Conservation (phyloP, 2,888 invertebrate genomes). For the Parasteatoda lunata region DNA sequence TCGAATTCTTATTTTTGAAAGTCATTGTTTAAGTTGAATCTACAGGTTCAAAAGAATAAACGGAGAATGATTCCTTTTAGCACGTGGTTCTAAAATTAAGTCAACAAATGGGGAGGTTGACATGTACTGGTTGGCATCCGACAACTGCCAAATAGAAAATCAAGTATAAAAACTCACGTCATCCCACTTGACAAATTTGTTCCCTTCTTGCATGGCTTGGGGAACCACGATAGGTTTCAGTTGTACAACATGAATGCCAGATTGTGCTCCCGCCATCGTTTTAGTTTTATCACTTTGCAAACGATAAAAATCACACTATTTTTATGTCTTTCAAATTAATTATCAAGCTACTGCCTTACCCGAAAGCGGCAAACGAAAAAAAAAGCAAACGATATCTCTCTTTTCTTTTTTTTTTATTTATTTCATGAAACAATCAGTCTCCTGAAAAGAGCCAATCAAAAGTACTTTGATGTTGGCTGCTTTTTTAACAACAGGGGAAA, state of each 20-base stretch:
- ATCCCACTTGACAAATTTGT: constrained; percentile 98
- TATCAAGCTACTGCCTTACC: neutral
- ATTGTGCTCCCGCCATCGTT: constrained; percentile 77
- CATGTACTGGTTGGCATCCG: neutral
- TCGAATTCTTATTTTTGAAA: neutral
- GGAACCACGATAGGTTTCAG: constrained; percentile 80
- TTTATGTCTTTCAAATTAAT: neutral
- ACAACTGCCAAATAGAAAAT: neutral
- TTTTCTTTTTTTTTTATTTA: no score
- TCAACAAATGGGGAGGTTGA: neutral
- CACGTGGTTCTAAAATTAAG: neutral
- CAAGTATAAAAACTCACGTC: constrained; percentile 82
- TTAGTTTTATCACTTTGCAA: neutral
- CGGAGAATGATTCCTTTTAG: neutral
- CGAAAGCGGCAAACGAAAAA: neutral
- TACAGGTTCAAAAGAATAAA: neutral
- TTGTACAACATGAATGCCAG: constrained; percentile 77
- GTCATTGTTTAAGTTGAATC: neutral
- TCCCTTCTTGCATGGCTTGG: constrained; percentile 88
- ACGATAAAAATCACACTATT: neutral
- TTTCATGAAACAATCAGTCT: neutral
- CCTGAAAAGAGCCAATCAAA: neutral
- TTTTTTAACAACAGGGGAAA: neutral
- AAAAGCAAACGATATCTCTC: neutral
- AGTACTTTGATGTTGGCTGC: constrained; percentile 1